Conservation (phyloP, 53 echinoderm and acorn worm species). For the Apostichopus leukothele region DNA sequence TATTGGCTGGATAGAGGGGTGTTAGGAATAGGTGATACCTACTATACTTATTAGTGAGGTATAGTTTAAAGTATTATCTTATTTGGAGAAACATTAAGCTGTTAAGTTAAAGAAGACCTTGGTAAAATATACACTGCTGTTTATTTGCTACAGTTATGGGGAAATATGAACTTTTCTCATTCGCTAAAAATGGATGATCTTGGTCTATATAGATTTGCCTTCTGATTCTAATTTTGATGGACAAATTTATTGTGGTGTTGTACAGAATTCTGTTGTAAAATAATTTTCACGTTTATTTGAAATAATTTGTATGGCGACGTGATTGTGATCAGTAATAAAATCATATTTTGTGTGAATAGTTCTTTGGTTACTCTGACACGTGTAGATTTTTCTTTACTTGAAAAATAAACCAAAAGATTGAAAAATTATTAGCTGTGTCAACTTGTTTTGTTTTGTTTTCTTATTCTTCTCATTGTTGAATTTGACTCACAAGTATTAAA, state of each 20-base stretch:
- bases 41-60: too few relatives aligned
- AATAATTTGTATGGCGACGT: constrained; percentile 7
- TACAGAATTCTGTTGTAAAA: constrained; percentile 29
- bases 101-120: too few relatives aligned
- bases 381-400: constrained; percentile 34
- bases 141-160: not conserved
- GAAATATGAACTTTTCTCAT: not conserved
- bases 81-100: too few relatives aligned
- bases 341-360: constrained; percentile 29
- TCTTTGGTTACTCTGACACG: constrained; percentile 16
- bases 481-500: not conserved
- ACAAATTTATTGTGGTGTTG: not conserved
- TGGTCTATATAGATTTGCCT: too few relatives aligned
- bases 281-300: constrained; percentile 13
- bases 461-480: not conserved
- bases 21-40: too few relatives aligned
- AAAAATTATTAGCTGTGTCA: not conserved
- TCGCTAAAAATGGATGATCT: too few relatives aligned
- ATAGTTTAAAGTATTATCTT: too few relatives aligned
- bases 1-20: too few relatives aligned
- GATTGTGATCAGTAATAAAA: constrained; percentile 17
- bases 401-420: constrained; percentile 17
- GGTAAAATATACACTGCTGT: too few relatives aligned
- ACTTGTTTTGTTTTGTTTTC: not conserved
- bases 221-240: not conserved